These are phyloP conservation scores for Brachycybe producta DNA, from an alignment of 2,888 invertebrate genomes.

Conservation along the genomic window DNA sequence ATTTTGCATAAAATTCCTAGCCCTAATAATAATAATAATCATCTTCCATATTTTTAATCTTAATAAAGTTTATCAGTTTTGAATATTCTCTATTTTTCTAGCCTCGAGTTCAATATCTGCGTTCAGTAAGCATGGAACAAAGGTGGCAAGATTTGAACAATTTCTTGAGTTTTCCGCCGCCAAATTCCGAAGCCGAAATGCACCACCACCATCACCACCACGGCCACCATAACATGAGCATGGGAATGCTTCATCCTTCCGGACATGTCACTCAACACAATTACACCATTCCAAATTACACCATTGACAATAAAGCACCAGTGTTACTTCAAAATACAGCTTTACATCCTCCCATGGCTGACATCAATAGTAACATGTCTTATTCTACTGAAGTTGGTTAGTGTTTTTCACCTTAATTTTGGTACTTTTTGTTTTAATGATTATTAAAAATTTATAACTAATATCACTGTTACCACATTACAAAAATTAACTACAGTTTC, in stretches of 20 bases:
- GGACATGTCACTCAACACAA: conserved; percentile 12
- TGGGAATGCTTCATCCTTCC: conserved; percentile 10
- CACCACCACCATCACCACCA: conserved; percentile 32
- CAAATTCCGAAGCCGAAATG: conserved; percentile 23
- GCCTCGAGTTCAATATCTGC: conserved; percentile 66
- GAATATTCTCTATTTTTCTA: conserved; percentile 30
- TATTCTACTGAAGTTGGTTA: conserved; percentile 34
- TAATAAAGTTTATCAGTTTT: too few relatives aligned
- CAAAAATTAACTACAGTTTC: too few relatives aligned
- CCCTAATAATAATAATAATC: too few relatives aligned
- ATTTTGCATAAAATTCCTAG: too few relatives aligned
- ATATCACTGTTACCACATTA: too few relatives aligned
- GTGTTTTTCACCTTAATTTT: conserved; percentile 14
- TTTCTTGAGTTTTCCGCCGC: conserved; percentile 55
- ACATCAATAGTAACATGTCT: conserved; percentile 44
- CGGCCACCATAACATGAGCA: conserved; percentile 29
- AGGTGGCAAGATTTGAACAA: conserved; percentile 83
- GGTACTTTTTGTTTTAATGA: conserved; percentile 10
- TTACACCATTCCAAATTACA: conserved; percentile 14
- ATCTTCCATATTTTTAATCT: too few relatives aligned
- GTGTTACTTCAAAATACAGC: conserved; percentile 55
- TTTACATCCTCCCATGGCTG: conserved; percentile 46
- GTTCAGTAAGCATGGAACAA: conserved; percentile 70
- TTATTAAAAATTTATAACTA: too few relatives aligned
- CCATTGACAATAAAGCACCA: conserved; percentile 26